Evolutionary conservation across 2,888 invertebrate species (phyloP), one percentile per base, ranked within the genome.

Genomic region (Apocheima hispidaria): DNA sequence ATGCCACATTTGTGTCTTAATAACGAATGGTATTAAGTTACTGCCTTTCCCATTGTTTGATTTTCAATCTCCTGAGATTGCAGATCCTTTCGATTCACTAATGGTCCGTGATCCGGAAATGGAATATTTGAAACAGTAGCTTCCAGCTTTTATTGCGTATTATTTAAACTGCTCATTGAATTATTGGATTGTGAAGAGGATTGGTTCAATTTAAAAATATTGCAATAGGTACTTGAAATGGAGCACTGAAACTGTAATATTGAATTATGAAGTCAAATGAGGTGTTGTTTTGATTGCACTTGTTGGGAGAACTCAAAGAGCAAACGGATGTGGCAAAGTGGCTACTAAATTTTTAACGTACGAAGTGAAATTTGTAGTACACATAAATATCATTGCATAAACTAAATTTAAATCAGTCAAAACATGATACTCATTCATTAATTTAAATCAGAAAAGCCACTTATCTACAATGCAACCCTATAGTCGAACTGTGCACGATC

Each of bases 1-100:
- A 90, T 87, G 86, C 83, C 85, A 86, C 86, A 88, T 91, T 90
- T 85, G 86, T 82, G 86, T 88, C 85, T 88, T 91, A 90, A 88
- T 90, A 91, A 88, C 86, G 82, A 81, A 88, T 79, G 77, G 84
- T 88, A 88, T 89, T 85, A 87, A 82, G 84, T 90, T 89, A 84
- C 88, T 71, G 81, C 73, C 81, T 77, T 76, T 83, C 75, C 74
- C 80, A 85, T 86, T 89, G 89, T 91, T 90, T 90, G 89, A 87
- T 89, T 88, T 88, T 84, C 83, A 86, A 88, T 88, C 86, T 87
- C 83, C 68, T 56, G 84, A 84, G 85, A 88, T 85, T 79, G 83
- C 76, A 84, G 82, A 84, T 84, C 74, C 77, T 82, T 82, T 81
- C 62, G 68, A 79, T 78, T 68, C 79, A 73, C 79, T 89, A 89